Conservation (phyloP, 64 coral and sea anemone genomes). For the Stichodactyla helianthus region DNA sequence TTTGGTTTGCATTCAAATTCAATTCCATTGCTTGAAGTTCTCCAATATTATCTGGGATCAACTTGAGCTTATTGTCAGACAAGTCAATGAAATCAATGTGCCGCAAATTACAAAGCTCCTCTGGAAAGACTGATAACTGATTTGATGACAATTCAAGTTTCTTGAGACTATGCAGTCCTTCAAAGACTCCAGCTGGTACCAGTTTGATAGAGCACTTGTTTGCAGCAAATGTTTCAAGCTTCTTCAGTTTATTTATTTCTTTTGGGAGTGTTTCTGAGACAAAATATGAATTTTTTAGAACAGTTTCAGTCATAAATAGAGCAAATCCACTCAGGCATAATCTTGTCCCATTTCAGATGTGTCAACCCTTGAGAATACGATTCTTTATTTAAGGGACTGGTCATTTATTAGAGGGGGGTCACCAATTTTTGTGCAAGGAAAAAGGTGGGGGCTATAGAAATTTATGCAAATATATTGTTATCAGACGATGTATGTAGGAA, state of each 20-base stretch:
- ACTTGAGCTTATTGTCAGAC: conserved; percentile 76
- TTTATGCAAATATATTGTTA: no score
- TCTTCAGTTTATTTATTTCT: conserved; percentile 72
- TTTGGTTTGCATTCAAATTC: conserved; percentile 80
- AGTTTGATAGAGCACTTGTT: conserved; percentile 60
- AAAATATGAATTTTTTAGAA: background rate
- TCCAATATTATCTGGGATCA: conserved; percentile 53
- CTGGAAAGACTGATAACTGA: conserved; percentile 74
- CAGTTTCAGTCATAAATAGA: background rate
- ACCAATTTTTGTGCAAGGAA: no score
- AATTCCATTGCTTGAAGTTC: conserved; percentile 82
- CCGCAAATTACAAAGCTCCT: conserved; percentile 53
- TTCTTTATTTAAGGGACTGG: no score
- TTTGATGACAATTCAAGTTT: conserved; percentile 73
- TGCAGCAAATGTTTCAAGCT: conserved; percentile 66
- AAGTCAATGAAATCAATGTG: conserved; percentile 77
- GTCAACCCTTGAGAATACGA: no score
- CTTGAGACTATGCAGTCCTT: conserved; percentile 62
- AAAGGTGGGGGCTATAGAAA: no score
- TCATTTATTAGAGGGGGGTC: no score
- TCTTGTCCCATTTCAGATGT: no score
- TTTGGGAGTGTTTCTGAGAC: conserved; percentile 58
- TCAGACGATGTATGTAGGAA: no score
- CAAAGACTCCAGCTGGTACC: conserved; percentile 65
- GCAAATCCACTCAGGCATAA: no score